Conservation (phyloP, 92 coral and sea anemone species). For the Micromussa lordhowensis region DNA sequence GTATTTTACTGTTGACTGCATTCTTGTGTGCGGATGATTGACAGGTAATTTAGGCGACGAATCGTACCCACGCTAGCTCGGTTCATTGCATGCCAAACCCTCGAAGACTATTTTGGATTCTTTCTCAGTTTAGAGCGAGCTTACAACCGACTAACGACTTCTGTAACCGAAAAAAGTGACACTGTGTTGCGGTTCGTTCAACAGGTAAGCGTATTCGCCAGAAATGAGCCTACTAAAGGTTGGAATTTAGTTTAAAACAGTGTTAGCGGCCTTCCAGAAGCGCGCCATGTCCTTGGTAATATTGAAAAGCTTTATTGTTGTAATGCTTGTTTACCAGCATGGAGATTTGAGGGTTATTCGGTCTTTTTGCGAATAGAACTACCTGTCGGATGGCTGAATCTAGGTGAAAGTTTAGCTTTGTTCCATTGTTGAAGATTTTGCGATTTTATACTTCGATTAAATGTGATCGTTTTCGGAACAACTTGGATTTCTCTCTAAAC, state of each 20-base stretch:
- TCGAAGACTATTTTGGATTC: constrained; percentile 36
- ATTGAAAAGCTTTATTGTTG: constrained; percentile 46
- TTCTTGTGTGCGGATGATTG: constrained; percentile 84
- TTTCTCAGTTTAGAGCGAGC: constrained; percentile 11
- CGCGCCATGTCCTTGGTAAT: constrained; percentile 20
- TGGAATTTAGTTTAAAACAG: not conserved
- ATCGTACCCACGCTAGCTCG: constrained; percentile 61
- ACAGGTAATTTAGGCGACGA: constrained; percentile 71
- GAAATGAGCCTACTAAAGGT: not conserved
- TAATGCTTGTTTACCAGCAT: constrained; percentile 37
- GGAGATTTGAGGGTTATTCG: constrained; percentile 21
- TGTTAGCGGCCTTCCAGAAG: constrained; percentile 14
- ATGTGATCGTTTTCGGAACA: constrained; percentile 31
- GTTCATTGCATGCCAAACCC: constrained; percentile 46
- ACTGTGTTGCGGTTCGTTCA: not conserved
- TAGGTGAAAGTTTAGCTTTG: constrained; percentile 26
- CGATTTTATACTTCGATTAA: constrained; percentile 9
- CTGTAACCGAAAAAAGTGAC: constrained; percentile 33
- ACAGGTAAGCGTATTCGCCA: constrained; percentile 20
- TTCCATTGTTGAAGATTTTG: constrained; percentile 10
- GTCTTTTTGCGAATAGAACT: constrained; percentile 12
- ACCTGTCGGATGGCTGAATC: constrained; percentile 20
- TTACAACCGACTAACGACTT: constrained; percentile 4
- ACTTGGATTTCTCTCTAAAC: constrained; percentile 24
- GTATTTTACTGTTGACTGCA: constrained; percentile 68